Percentiles rank a stretch among this genome's conserved stretches.
Conservation (phyloP, 2,797 vertebrate species). For the Spinibarbus caldwelli region DNA sequence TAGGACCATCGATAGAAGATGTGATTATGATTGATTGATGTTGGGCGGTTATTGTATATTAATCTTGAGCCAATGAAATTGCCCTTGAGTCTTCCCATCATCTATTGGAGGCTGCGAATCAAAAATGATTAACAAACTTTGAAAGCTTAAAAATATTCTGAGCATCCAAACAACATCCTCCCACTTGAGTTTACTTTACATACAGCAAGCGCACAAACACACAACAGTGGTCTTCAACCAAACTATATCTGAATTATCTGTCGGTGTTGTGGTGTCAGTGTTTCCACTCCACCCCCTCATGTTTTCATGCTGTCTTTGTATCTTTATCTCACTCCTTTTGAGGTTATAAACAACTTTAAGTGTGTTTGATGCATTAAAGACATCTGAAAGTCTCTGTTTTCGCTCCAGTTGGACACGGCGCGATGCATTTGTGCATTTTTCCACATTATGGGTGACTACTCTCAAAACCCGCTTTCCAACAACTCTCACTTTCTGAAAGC, state of each 20-base stretch:
- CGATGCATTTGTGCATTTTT: neutral
- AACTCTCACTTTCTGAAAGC: slow-evolving; percentile 1
- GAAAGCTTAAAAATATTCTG: slow-evolving; percentile 3
- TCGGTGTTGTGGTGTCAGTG: slow-evolving; percentile 36
- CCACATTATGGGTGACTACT: neutral
- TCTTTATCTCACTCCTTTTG: slow-evolving; percentile 48
- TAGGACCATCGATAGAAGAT: neutral
- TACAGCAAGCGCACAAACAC: neutral
- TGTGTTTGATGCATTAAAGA: slow-evolving; percentile 43
- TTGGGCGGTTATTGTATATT: neutral
- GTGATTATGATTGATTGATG: neutral
- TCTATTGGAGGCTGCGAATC: neutral
- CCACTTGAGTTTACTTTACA: slow-evolving; percentile 7
- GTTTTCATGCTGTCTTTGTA: slow-evolving; percentile 26
- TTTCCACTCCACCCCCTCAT: slow-evolving; percentile 41
- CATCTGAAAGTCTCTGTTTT: slow-evolving; percentile 31
- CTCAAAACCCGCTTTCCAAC: neutral
- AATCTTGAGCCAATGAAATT: neutral
- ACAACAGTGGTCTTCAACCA: slow-evolving; percentile 12
- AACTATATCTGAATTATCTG: slow-evolving; percentile 35
- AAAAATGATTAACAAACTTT: neutral
- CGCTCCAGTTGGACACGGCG: slow-evolving; percentile 14
- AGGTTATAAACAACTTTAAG: slow-evolving; percentile 60
- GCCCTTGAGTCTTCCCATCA: neutral
- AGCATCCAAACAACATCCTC: slow-evolving; percentile 11